Percentiles rank a stretch among this genome's conserved stretches.
These are phyloP conservation scores for Ictalurus furcatus DNA, from an alignment of 2,113 vertebrate genomes.

Conservation along the genomic window DNA sequence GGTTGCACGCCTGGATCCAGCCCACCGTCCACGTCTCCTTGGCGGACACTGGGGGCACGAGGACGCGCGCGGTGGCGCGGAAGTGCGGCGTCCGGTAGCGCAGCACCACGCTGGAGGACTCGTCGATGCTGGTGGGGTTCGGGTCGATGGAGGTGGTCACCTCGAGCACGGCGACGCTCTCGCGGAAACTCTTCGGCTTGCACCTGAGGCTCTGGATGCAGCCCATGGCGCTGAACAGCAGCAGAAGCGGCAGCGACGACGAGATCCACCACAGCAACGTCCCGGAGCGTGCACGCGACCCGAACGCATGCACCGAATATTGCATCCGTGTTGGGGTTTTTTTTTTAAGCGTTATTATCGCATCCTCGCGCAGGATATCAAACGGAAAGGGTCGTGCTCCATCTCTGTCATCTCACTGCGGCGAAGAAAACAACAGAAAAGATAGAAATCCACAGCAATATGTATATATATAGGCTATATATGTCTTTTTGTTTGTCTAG, in stretches of 20 bases:
- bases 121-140: slow-evolving; percentile 94
- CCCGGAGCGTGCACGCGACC: slow-evolving; percentile 11
- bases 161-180: slow-evolving; percentile 88
- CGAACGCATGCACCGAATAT: slow-evolving; percentile 14
- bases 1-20: slow-evolving; percentile 98
- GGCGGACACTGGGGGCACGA: slow-evolving; percentile 86
- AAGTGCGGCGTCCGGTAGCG: slow-evolving; percentile 97
- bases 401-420: not conserved
- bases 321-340: slow-evolving; percentile 4
- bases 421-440: not conserved
- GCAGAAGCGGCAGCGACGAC: slow-evolving; percentile 63
- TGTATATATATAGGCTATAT: no score
- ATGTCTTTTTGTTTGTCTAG: not conserved
- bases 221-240: slow-evolving; percentile 89
- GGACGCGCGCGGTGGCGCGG: slow-evolving; percentile 87
- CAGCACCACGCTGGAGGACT: slow-evolving; percentile 93
- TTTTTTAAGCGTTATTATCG: not conserved
- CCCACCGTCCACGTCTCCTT: slow-evolving; percentile 96
- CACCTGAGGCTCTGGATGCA: slow-evolving; percentile 97
- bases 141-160: slow-evolving; percentile 93
- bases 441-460: not conserved
- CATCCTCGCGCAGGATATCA: not conserved
- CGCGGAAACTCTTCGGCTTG: slow-evolving; percentile 95
- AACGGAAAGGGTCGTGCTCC: not conserved
- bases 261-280: not conserved